Base-by-base conservation (phyloP, 2,888 invertebrate genomes). In the Cyrtodaria siliqua region DNA sequence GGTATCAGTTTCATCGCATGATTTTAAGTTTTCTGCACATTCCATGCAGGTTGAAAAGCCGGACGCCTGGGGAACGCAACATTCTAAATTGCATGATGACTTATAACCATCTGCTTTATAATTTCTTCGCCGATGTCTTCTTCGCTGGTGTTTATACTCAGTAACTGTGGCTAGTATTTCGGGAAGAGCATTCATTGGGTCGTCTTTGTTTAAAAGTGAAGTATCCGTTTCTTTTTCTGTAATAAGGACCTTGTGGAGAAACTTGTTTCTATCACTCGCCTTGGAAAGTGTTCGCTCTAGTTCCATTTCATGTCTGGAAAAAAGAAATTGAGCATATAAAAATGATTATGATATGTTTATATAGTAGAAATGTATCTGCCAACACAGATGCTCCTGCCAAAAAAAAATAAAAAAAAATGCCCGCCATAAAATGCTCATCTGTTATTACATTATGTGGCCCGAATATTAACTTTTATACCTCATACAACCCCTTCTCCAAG, bases 241-340 rank as follows among this genome's bases (percentile, higher is more conserved):
- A 0, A 87, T 80, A 6, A 91, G 62, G 38, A 83, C 61, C 27
- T 75, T 73, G n/a, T 84, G 75, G 1, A 90, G 63, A 29, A 81
- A 81, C 27, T 53, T 68, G 27, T 73, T 76, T 20, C 68, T 40
- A 40, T 75, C 52, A 72, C 52, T 81, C 6, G 49, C 62, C 27
- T 40, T 53, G 40, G 81, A 68, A 29, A 81, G 49, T 33, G 74
- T 62, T 24, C 84, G 86, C 73, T 91, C 90, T 24, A 92, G 66
- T 6, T 91, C 90, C 87, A 90, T 86, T 59, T 87, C 87, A 76
- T 90, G 91, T 18, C 91, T 78, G 67, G 29, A 73, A 68, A 61
- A 38, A 40, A n/a, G n/a, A n/a, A n/a, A n/a, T n/a, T n/a, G n/a
- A n/a, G n/a, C n/a, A n/a, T n/a, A n/a, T n/a, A n/a, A n/a, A n/a